Percentiles rank a stretch among this genome's conserved stretches.
Conservation (phyloP, 2,888 invertebrate species). For the Acanthosepion lycidas region DNA sequence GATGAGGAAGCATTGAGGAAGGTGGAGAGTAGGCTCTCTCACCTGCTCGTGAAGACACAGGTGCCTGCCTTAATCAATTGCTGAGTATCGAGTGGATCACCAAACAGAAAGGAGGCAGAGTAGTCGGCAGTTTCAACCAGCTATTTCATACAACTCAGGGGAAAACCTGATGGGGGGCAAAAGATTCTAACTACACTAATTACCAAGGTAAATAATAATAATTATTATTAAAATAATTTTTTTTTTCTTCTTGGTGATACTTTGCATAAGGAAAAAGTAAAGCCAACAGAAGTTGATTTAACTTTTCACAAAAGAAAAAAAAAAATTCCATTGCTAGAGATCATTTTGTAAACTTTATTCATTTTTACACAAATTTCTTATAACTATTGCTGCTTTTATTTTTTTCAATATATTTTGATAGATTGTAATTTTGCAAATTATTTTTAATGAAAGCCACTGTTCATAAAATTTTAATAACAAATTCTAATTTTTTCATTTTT, state of each 20-base stretch:
- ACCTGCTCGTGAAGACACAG: constrained; percentile 21
- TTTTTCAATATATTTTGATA: too few relatives aligned
- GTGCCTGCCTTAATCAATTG: background rate
- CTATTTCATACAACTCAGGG: background rate
- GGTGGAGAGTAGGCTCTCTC: background rate
- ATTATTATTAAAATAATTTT: background rate
- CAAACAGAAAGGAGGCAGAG: background rate
- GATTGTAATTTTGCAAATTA: too few relatives aligned
- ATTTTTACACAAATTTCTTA: too few relatives aligned
- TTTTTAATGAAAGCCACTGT: too few relatives aligned
- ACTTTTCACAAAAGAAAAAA: too few relatives aligned
- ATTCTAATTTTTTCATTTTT: too few relatives aligned
- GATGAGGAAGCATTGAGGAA: background rate
- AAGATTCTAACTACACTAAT: background rate
- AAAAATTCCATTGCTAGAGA: too few relatives aligned
- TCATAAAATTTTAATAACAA: too few relatives aligned
- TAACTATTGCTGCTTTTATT: too few relatives aligned
- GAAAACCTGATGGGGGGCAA: constrained; percentile 2
- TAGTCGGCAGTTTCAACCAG: background rate
- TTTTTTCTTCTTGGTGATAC: background rate
- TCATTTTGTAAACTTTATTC: too few relatives aligned
- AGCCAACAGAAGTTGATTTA: background rate
- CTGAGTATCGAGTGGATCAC: background rate
- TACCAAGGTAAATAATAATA: background rate
- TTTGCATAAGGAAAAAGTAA: background rate